Base-by-base conservation (phyloP, 2,888 invertebrate species). In the Epistrophella euchroma region DNA sequence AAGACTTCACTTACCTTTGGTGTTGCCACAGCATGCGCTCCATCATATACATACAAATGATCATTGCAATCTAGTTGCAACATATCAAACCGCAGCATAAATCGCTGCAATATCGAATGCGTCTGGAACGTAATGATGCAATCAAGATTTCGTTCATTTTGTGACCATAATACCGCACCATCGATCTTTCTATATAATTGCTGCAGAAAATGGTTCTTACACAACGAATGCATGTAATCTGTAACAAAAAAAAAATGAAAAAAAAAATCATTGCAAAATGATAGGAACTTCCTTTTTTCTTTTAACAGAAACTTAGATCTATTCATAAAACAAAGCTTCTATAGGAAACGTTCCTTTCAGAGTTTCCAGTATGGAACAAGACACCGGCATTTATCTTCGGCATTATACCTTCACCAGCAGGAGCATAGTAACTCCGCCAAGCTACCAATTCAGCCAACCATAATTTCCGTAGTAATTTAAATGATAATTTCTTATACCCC, bases 61-160 rank as follows among this genome's bases (percentile, higher is more conserved):
- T 98, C 98, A 92, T 98, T 98, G 93, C 98, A 98, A 93, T 98
- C 98, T 88, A 98, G 94, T 92, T 97, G 97, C 90, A 98, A 94
- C 92, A 96, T 95, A 92, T 98, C 98, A 93, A 98, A 98, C 90
- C 98, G 95, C 90, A 98, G 95, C 97, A 98, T 98, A 93, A 98
- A 98, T 90, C 97, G 94, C 93, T 98, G 98, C 90, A 98, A 94
- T 90, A 98, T 97, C 92, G 97, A 97, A 93, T 98, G 97, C 89
- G 98, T 98, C 93, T 98, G 98, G 93, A 98, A 98, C 76, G 98
- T 98, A 92, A 98, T 96, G 90, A 96, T 96, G 94, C 98, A 98
- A 93, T 98, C 97, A 90, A 98, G 94, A 92, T 97, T 97, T 88
- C 97, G 94, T 93, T 98, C 98, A 93, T 97, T 97, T 91, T 97